These are phyloP conservation scores for Cryptoprocta ferox DNA, from an alignment of 2,797 vertebrate species.

Conservation along the genomic window DNA sequence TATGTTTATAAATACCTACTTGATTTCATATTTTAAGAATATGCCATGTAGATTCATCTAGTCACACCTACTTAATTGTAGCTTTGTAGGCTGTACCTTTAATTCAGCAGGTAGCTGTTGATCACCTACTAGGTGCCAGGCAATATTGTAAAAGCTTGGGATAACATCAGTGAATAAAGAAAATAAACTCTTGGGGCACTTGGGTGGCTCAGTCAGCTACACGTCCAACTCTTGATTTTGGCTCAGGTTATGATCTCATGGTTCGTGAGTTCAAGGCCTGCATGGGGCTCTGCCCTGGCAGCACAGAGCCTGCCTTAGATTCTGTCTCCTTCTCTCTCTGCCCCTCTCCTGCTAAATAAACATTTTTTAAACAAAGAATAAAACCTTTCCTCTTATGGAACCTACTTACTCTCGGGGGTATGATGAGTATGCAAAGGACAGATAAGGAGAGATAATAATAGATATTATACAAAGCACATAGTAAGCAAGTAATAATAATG, in stretches of 20 bases:
- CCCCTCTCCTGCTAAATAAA: too few relatives aligned
- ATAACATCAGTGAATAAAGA: background rate
- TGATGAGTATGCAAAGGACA: background rate
- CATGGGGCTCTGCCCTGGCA: too few relatives aligned
- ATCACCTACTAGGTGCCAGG: background rate
- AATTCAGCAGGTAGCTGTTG: background rate
- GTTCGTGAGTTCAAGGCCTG: too few relatives aligned
- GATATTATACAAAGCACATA: background rate
- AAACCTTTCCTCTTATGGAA: background rate
- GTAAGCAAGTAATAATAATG: background rate
- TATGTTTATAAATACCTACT: background rate
- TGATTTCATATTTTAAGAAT: slow-evolving; percentile 38
- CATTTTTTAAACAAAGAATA: background rate
- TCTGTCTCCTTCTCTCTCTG: too few relatives aligned
- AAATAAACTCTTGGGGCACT: background rate
- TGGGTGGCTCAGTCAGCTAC: too few relatives aligned
- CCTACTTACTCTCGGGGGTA: background rate
- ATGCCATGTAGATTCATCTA: background rate
- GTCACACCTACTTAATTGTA: background rate
- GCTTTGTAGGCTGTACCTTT: background rate
- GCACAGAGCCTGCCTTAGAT: too few relatives aligned
- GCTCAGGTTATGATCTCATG: too few relatives aligned
- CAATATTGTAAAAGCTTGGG: background rate
- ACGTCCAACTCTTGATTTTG: too few relatives aligned
- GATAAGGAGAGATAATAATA: background rate